phyloP scores from a whole-genome alignment of 1,140 invertebrate species.

The Orchestia grillus region DNA sequence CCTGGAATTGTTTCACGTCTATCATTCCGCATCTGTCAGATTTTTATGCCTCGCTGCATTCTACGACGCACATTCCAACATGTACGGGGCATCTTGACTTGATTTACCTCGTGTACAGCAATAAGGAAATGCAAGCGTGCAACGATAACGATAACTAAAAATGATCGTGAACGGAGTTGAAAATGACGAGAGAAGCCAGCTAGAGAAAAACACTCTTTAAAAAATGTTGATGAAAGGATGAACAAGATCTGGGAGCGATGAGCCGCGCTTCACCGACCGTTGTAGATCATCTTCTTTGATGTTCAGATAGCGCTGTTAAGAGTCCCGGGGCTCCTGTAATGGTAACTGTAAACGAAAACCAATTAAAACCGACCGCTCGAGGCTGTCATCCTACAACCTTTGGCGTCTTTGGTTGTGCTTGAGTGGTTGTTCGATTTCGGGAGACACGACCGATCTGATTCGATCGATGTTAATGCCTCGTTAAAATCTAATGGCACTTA shows the following conservation, averaged over 20 bases:
- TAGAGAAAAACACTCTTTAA: background rate
- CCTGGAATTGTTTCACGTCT: too few species aligned
- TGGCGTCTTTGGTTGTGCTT: background rate
- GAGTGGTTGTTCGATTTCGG: background rate
- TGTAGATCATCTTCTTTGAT: background rate
- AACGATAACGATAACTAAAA: background rate
- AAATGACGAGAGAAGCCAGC: background rate
- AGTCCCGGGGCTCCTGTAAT: background rate
- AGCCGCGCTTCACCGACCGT: background rate
- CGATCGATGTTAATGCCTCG: background rate
- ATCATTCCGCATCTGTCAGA: background rate
- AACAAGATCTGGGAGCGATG: background rate
- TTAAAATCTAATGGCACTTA: background rate
- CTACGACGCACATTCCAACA: background rate
- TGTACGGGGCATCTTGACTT: background rate
- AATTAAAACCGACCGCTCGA: background rate
- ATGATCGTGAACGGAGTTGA: background rate
- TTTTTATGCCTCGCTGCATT: background rate
- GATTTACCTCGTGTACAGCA: background rate
- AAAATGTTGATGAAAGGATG: background rate
- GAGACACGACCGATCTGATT: background rate
- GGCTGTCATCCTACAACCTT: background rate
- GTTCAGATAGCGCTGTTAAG: background rate
- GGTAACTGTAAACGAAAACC: background rate
- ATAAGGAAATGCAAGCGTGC: background rate